Base-by-base conservation (phyloP, 2,113 vertebrate genomes). In the Pelmatolapia mariae region DNA sequence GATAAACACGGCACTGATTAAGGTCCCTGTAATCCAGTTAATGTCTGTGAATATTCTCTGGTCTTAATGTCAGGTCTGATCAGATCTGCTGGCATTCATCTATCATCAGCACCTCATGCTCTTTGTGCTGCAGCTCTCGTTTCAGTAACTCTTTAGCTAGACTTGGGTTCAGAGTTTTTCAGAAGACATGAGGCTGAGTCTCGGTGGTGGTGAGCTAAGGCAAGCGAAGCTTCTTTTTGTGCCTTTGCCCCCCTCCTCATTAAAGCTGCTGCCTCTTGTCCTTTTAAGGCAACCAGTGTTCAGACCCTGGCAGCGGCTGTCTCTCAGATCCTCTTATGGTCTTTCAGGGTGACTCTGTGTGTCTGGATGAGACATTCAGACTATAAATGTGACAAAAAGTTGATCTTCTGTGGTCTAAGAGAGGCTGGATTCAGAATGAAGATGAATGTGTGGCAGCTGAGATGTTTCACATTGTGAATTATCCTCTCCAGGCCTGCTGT, bases 401-500 rank as follows among this genome's bases (percentile, higher is more conserved):
- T 15, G 24, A 26, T 24, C 19, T 82, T 6, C 7, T 22, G 73
- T 56, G 10, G 53, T 63, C 33, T 29, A 33, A 53, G 1, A 56
- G n/a, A 11, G 40, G 9, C 15, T 47, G 24, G 24, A 47, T 76
- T 76, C 43, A 29, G 71, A 19, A 1, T 47, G 15, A 26, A 47
- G 40, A 76, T 76, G 15, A 76, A 47, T 47, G 24, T 76, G 15
- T 47, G 40, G 71, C 43, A 47, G 43, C 71, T 29, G 68, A 76
- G 40, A 76, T 47, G 68, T 47, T 76, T 76, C 38, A 76, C 16
- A 11, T 47, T 76, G 40, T 29, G 40, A 47, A 45, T 26, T 10
- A 16, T 26, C 12, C 82, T 92, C 86, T 19, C 2, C 95, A 99
- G 98, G 98, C 81, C 97, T 98, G 84, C 97, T 99, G 56, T 98